These are phyloP conservation scores for Aphelinus atriplicis DNA, from an alignment of 1,140 invertebrate species.

Conservation along the genomic window DNA sequence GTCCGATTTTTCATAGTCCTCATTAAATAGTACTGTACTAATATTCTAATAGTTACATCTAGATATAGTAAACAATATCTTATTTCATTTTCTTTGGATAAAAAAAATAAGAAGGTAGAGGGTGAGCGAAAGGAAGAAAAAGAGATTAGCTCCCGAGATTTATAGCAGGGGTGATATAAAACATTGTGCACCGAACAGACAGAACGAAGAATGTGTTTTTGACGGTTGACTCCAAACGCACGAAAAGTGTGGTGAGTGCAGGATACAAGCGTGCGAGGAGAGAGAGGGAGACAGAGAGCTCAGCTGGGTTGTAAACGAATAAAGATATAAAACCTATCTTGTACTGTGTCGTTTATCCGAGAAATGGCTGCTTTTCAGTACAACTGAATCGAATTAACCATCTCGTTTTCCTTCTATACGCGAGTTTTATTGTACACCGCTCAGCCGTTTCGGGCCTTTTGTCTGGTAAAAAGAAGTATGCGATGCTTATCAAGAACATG, in stretches of 20 bases:
- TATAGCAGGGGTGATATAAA: not conserved
- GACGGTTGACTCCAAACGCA: constrained; percentile 4
- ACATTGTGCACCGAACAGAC: not conserved
- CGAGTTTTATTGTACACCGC: constrained; percentile 18
- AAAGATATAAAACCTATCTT: constrained; percentile 50
- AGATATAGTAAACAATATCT: no score
- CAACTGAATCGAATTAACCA: constrained; percentile 12
- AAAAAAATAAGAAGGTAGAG: not conserved
- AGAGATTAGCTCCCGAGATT: not conserved
- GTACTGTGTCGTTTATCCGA: constrained; percentile 23
- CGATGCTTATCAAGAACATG: constrained; percentile 31
- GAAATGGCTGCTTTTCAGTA: constrained; percentile 15
- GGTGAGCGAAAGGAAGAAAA: not conserved
- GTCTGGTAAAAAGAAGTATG: not conserved
- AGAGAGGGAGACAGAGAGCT: not conserved
- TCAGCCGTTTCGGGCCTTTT: not conserved
- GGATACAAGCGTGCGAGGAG: not conserved
- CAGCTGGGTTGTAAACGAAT: constrained; percentile 47
- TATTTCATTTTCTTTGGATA: no score
- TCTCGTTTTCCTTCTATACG: constrained; percentile 1
- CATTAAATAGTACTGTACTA: no score
- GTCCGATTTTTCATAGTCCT: no score
- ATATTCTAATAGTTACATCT: no score
- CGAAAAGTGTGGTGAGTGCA: no score
- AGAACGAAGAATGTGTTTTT: constrained; percentile 19